Percentiles rank a stretch among this genome's conserved stretches.
Conservation (phyloP, 2,113 vertebrate species). For the Pygoscelis adeliae region DNA sequence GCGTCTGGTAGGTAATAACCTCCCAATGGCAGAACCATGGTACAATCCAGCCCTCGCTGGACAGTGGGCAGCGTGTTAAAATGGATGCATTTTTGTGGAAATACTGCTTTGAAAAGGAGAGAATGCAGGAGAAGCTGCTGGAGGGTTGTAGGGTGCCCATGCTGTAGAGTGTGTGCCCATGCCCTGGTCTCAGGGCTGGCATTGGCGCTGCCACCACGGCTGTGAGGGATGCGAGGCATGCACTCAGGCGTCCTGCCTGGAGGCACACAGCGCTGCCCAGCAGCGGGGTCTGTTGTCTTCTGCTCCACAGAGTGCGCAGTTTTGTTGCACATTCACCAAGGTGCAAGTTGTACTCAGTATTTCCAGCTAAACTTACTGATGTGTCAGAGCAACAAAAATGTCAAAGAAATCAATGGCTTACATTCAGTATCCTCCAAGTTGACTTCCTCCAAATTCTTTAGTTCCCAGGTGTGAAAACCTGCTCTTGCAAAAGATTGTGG, state of each 20-base stretch:
- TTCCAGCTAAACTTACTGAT: not conserved
- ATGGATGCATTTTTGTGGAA: not conserved
- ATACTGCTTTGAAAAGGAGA: no score
- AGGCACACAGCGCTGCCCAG: fast-evolving
- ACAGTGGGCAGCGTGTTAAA: fast-evolving
- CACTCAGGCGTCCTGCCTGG: fast-evolving
- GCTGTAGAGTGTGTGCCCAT: fast-evolving
- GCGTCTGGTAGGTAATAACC: no score
- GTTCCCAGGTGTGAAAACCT: not conserved
- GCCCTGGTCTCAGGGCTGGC: not conserved
- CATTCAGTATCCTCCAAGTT: not conserved
- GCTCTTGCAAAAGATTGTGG: not conserved
- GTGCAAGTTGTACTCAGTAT: not conserved
- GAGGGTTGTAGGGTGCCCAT: not conserved
- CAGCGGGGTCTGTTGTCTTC: not conserved
- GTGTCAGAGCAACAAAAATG: not conserved
- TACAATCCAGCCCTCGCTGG: fast-evolving
- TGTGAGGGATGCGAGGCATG: fast-evolving
- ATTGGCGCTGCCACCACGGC: fast-evolving
- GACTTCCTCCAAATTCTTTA: not conserved
- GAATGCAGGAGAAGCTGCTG: fast-evolving
- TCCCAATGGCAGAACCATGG: fast-evolving
- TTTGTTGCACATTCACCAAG: fast-evolving
- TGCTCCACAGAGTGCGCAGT: fast-evolving
- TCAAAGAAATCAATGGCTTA: not conserved